A percentile compares a stretch with the other conserved stretches of the same genome.
Conservation (phyloP, 2,113 vertebrate species). For the Canis aureus region DNA sequence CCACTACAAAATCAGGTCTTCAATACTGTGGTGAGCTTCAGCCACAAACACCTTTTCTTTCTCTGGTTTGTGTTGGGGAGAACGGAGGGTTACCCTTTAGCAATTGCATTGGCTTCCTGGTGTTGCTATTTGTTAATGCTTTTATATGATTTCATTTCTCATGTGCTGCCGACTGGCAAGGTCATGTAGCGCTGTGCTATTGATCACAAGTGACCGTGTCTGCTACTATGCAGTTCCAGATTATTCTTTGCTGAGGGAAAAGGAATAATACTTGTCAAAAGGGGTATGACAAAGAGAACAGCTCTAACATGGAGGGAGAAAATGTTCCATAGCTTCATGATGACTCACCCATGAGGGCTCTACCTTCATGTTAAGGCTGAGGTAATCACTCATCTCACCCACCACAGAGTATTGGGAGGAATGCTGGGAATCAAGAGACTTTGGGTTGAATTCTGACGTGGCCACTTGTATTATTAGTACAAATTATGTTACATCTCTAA, state of each 20-base stretch:
- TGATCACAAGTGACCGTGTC: background rate
- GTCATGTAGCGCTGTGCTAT: background rate
- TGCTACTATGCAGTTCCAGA: background rate
- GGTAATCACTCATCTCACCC: background rate
- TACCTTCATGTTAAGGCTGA: background rate
- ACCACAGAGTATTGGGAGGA: background rate
- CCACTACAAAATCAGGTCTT: background rate
- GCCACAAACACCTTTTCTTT: background rate
- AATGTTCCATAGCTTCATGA: background rate
- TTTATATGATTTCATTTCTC: background rate
- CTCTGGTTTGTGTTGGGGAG: background rate
- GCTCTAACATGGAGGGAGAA: background rate
- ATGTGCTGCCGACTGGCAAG: background rate
- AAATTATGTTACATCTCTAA: background rate
- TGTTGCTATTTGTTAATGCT: background rate
- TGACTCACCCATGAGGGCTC: background rate
- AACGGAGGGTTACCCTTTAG: too few species aligned
- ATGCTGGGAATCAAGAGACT: background rate
- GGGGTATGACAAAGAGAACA: background rate
- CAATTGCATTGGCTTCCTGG: background rate
- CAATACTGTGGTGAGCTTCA: background rate
- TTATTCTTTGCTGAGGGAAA: background rate
- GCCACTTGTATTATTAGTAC: background rate
- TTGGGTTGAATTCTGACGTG: background rate
- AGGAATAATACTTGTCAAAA: background rate